Base-by-base conservation (phyloP, 2,113 vertebrate genomes). In the Daubentonia madagascariensis region DNA sequence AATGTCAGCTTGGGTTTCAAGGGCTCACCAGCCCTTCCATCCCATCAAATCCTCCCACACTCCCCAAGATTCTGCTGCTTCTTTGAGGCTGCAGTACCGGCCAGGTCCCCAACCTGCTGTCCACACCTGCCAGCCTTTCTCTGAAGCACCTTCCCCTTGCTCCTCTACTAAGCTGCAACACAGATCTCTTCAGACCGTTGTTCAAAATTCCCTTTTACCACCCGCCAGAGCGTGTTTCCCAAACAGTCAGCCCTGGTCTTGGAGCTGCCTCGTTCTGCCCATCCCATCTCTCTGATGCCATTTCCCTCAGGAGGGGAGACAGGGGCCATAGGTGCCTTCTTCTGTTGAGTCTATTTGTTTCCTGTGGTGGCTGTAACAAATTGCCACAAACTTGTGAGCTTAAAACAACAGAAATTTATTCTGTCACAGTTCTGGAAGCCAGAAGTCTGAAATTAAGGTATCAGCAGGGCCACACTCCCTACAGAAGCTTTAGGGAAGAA, bases 1-100 rank as follows among this genome's bases (percentile, higher is more conserved):
- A 23, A 54, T 1, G 25, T 45, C 79, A 81, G n/a, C 13, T 37
- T 35, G 25, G 18, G 35, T 40, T 76, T 86, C 59, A 12, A 61
- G 70, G 57, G 35, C 48, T 37, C 6, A 0, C 45, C 50, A n/a
- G 25, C 37, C 52, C 61, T 23, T 16, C 12, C 0, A 5, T 13
- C 22, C 6, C 0, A 11, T 23, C 20, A 5, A 72, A 22, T 18
- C 6, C 37, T 8, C 20, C 37, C 5, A 14, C n/a, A 1, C 0
- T 40, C 25, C 20, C 70, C 65, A 35, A 3, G 68, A 37, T 25
- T 32, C 59, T 28, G 40, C 67, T 50, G 43, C 80, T 40, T 25
- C 16, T 48, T 14, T 14, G 73, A 45, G 75, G 37, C 52, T 40
- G 30, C 70, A 72, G 12, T 7, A 18, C 73, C 23, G 1, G 45